Base-by-base conservation (phyloP, 2,113 vertebrate genomes). In the Megaceryle maxima region DNA sequence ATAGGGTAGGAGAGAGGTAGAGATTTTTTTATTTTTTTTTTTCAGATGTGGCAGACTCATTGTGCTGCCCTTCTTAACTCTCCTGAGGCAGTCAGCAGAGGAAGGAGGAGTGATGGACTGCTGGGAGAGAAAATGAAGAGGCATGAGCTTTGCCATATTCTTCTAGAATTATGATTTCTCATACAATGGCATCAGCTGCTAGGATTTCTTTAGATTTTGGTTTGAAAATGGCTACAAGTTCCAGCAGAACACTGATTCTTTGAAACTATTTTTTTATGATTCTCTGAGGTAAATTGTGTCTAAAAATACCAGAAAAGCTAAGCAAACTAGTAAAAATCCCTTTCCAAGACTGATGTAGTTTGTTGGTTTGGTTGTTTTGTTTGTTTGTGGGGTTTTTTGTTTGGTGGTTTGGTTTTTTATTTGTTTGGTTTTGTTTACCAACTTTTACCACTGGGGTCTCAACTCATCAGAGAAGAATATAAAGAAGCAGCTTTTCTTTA, bases 1-100 rank as follows among this genome's bases (percentile, higher is more conserved):
- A 19, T 5, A 37, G 9, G 4, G 5, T 44, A 37, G 60, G 24
- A 74, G 10, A 77, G 28, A 31, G 12, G 31, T 57, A 76, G 44
- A 24, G 20, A 13, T 29, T 33, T 33, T 21, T n/a, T n/a, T n/a
- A 11, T 8, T 31, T 28, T 24, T 55, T 37, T 1, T 18, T 64
- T 33, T 6, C 17, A 22, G 9, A 2, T 44, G 2, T 6, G 7
- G 17, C 13, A 75, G 28, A n/a, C 10, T 63, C 3, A 2, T 8
- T 43, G 10, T n/a, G 1, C 9, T 57, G 8, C 5, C 7, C 5
- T n/a, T 55, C 17, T 35, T 70, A 20, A 10, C 7, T 57, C 9
- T 46, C 15, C 31, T 55, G 31, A 60, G 14, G 31, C 1, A 5
- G 11, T 51, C 10, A 16, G 19, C 37, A 29, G 55, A 76, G 35